Conservation (phyloP, 2,113 vertebrate species). For the Lontra canadensis region DNA sequence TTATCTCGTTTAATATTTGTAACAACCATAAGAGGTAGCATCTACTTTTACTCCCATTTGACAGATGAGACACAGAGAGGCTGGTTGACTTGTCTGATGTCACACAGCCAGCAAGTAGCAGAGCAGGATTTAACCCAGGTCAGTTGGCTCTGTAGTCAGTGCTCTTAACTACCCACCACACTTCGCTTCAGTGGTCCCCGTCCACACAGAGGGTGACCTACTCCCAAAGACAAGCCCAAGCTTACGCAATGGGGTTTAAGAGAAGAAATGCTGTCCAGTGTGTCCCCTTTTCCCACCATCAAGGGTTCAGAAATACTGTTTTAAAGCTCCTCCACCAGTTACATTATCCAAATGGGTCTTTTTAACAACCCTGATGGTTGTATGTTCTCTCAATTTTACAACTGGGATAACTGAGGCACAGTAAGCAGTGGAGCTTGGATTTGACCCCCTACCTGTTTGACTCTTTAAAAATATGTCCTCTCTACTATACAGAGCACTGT, state of each 20-base stretch:
- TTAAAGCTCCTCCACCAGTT: not conserved
- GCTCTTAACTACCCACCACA: not conserved
- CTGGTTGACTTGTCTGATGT: not conserved
- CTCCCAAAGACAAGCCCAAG: not conserved
- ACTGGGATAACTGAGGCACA: not conserved
- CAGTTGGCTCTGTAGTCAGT: not conserved
- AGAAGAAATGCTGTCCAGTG: not conserved
- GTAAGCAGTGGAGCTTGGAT: not conserved
- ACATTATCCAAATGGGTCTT: not conserved
- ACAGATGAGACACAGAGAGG: not conserved
- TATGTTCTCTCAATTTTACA: not conserved
- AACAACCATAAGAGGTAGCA: not conserved
- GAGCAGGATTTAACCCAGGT: not conserved
- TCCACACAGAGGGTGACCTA: not conserved
- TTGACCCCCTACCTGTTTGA: not conserved
- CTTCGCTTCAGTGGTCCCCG: not conserved
- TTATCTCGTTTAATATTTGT: not conserved
- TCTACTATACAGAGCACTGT: not conserved
- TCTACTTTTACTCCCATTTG: not conserved
- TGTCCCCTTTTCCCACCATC: not conserved
- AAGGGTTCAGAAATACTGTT: not conserved
- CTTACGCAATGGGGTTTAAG: not conserved
- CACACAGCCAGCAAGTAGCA: not conserved
- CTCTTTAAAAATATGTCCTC: not conserved
- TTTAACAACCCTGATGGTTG: not conserved